Conservation (phyloP, 2,888 invertebrate genomes). For the Lasioglossum malachurum region DNA sequence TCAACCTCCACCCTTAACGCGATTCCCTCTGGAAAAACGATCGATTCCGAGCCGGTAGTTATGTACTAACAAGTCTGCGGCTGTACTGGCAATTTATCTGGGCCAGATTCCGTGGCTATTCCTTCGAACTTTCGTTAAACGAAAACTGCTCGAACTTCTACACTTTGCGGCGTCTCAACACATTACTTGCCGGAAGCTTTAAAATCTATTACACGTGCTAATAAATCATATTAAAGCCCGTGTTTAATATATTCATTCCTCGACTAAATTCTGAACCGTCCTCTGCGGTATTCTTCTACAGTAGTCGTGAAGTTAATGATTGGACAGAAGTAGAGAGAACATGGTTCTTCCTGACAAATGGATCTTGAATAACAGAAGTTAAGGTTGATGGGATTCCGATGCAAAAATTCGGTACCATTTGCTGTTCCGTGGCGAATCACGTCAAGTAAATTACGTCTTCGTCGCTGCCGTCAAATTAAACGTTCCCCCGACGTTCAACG, state of each 20-base stretch:
- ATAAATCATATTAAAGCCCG: no score
- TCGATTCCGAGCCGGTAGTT: constrained; percentile 1
- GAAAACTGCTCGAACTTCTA: not conserved
- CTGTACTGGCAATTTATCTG: not conserved
- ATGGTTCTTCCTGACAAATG: not conserved
- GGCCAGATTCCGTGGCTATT: not conserved
- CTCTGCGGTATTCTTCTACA: no score
- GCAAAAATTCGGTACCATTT: not conserved
- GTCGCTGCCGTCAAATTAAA: constrained; percentile 16
- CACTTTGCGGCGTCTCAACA: not conserved
- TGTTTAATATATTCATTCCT: not conserved
- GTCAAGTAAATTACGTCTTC: not conserved
- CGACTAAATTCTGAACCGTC: not conserved
- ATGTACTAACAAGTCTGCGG: constrained; percentile 5
- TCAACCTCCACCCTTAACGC: not conserved
- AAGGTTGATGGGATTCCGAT: not conserved
- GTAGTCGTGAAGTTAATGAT: no score
- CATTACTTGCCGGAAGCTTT: not conserved
- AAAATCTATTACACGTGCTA: not conserved
- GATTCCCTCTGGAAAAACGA: not conserved
- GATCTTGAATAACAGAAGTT: not conserved
- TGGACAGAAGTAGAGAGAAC: not conserved
- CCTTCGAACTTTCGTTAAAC: not conserved
- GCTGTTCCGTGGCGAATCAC: not conserved
- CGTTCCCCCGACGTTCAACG: constrained; percentile 78